These are phyloP conservation scores for Catostomus latipinnis DNA, from an alignment of 2,797 vertebrate species.

Conservation along the genomic window DNA sequence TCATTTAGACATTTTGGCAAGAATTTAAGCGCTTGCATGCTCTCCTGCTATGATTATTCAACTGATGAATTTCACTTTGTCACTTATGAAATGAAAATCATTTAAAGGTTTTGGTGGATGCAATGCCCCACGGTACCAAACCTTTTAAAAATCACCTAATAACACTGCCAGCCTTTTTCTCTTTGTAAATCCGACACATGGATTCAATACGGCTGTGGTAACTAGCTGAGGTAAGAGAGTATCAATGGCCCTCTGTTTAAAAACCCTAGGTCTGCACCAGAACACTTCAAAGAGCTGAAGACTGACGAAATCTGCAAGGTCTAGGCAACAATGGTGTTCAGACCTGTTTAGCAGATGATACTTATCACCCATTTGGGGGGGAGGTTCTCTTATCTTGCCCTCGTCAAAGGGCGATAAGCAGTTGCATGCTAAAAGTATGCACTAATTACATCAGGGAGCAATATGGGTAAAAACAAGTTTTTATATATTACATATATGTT, in stretches of 20 bases:
- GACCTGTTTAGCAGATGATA: slow-evolving; percentile 75
- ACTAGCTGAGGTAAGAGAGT: slow-evolving; percentile 64
- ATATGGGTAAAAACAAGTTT: neutral
- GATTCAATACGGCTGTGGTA: slow-evolving; percentile 61
- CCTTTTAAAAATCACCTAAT: neutral
- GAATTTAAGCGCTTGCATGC: too few species aligned
- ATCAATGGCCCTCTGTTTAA: slow-evolving; percentile 73
- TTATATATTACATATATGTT: too few species aligned
- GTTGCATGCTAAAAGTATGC: neutral
- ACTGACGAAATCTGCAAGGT: slow-evolving; percentile 68
- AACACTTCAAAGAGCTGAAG: slow-evolving; percentile 66
- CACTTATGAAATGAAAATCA: too few species aligned
- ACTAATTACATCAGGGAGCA: neutral
- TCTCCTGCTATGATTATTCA: too few species aligned
- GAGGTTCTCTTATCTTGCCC: neutral
- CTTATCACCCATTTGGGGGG: slow-evolving; percentile 47
- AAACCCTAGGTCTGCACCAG: slow-evolving; percentile 61
- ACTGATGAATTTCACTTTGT: too few species aligned
- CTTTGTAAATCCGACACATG: slow-evolving; percentile 52
- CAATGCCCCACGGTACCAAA: neutral
- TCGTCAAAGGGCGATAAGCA: neutral
- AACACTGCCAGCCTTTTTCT: slow-evolving; percentile 27
- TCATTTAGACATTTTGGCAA: neutral
- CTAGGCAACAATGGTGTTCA: slow-evolving; percentile 55
- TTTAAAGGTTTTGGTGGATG: too few species aligned